A percentile compares a stretch with the other conserved stretches of the same genome.
Conservation (phyloP, 2,888 invertebrate species). For the Tanytarsus gracilentus region DNA sequence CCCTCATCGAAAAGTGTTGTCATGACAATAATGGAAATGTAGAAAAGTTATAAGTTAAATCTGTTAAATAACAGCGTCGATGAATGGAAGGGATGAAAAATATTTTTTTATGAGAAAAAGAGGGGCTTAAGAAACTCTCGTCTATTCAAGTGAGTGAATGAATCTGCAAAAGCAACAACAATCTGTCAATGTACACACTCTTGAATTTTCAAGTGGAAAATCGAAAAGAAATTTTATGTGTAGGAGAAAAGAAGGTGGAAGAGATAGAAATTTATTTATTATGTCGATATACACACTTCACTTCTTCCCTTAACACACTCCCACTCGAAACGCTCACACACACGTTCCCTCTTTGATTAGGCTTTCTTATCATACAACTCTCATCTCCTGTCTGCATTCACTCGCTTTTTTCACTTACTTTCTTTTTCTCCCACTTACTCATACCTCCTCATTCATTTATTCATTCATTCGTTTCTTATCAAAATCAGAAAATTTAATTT, state of each 20-base stretch:
- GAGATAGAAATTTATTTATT: too few relatives aligned
- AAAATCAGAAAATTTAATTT: constrained; percentile 22
- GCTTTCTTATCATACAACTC: constrained; percentile 3
- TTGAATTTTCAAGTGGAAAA: constrained; percentile 1
- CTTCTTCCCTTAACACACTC: too few relatives aligned
- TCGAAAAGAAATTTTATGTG: neutral
- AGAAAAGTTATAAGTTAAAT: too few relatives aligned
- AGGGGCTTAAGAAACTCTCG: constrained; percentile 13
- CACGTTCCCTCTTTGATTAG: constrained; percentile 16
- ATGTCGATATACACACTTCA: too few relatives aligned
- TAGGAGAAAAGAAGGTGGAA: too few relatives aligned
- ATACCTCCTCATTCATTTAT: neutral
- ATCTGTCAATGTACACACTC: constrained; percentile 25
- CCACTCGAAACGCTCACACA: too few relatives aligned
- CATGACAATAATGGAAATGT: neutral
- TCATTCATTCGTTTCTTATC: neutral
- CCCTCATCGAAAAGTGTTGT: too few relatives aligned
- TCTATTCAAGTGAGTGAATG: neutral
- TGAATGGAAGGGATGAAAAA: constrained; percentile 3
- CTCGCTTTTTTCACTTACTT: too few relatives aligned
- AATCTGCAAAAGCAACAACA: constrained; percentile 18
- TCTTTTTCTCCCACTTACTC: neutral
- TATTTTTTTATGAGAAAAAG: constrained; percentile 15
- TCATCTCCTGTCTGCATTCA: too few relatives aligned
- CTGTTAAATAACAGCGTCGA: neutral